A percentile compares a stretch with the other conserved stretches of the same genome.
phyloP scores from a whole-genome alignment of 2,888 invertebrate genomes.

The Caenorhabditis becei region DNA sequence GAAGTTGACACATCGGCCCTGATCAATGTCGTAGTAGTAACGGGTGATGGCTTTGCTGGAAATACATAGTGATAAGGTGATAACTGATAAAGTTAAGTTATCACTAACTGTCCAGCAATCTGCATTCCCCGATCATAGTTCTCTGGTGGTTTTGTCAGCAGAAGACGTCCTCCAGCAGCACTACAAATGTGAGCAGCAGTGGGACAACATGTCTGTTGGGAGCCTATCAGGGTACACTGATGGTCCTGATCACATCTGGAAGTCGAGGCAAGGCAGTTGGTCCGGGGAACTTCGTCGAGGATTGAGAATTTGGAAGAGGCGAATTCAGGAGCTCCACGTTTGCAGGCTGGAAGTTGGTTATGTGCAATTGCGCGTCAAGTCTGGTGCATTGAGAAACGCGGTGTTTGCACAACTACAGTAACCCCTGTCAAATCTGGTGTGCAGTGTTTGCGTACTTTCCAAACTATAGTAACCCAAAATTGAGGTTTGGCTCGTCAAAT shows the following conservation, averaged over 20 bases:
- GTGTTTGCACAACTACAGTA: no score
- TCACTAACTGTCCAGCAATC: conserved; percentile 68
- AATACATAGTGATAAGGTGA: no score
- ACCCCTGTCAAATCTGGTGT: no score
- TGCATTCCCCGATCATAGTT: conserved; percentile 72
- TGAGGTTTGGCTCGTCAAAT: no score
- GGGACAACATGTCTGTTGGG: conserved; percentile 77
- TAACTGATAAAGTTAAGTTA: background rate
- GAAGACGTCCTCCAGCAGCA: conserved; percentile 71
- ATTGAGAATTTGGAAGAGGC: conserved; percentile 69
- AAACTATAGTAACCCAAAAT: no score
- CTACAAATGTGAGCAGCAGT: conserved; percentile 77
- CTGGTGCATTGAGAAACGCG: background rate
- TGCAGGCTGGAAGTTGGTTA: conserved; percentile 76
- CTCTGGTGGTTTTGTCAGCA: conserved; percentile 70
- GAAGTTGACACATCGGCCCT: conserved; percentile 78
- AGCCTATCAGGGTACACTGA: conserved; percentile 75
- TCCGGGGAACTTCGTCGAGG: conserved; percentile 76
- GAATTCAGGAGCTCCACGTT: conserved; percentile 75
- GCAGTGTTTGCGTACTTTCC: no score
- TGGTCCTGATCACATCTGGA: conserved; percentile 74
- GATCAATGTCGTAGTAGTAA: conserved; percentile 78
- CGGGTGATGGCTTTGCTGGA: conserved; percentile 72
- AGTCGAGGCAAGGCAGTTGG: conserved; percentile 75
- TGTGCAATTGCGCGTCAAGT: background rate